Conservation (phyloP, 2,888 invertebrate genomes). For the Pristionchus arcanus region DNA sequence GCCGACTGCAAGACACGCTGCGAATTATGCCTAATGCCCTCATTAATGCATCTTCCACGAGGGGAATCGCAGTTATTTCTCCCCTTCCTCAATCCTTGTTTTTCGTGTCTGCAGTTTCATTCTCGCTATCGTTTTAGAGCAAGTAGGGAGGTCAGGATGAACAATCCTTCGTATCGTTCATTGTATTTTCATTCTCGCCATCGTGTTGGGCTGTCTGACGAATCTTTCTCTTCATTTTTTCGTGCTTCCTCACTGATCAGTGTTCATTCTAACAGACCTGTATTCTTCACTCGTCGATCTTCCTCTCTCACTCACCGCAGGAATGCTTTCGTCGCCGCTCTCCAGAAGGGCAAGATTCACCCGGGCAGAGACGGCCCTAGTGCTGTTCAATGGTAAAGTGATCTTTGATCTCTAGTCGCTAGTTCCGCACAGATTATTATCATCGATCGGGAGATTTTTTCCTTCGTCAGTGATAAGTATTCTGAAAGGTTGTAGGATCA, state of each 20-base stretch:
- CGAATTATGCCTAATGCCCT: conserved; percentile 36
- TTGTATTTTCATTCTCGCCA: too few relatives aligned
- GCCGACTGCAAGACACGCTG: background rate
- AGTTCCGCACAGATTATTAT: background rate
- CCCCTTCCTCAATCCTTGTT: background rate
- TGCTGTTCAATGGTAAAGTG: background rate
- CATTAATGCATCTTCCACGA: background rate
- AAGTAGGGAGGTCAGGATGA: too few relatives aligned
- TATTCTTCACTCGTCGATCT: background rate
- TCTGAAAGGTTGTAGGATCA: background rate
- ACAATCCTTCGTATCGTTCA: too few relatives aligned
- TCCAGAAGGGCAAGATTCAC: background rate
- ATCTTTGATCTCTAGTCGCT: background rate
- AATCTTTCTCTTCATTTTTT: too few relatives aligned
- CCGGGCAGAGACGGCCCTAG: conserved; percentile 19
- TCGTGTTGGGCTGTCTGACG: too few relatives aligned
- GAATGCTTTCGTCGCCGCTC: conserved; percentile 7
- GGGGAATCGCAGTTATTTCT: background rate
- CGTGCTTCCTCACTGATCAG: too few relatives aligned
- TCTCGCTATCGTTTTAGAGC: background rate
- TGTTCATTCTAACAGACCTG: background rate
- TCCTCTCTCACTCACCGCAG: background rate
- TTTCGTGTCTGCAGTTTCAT: conserved; percentile 6
- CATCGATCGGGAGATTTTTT: background rate
- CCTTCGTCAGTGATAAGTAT: too few relatives aligned